Evolutionary conservation across 2,797 vertebrate genomes (phyloP).

Genomic region (Spondyliosoma cantharus): DNA sequence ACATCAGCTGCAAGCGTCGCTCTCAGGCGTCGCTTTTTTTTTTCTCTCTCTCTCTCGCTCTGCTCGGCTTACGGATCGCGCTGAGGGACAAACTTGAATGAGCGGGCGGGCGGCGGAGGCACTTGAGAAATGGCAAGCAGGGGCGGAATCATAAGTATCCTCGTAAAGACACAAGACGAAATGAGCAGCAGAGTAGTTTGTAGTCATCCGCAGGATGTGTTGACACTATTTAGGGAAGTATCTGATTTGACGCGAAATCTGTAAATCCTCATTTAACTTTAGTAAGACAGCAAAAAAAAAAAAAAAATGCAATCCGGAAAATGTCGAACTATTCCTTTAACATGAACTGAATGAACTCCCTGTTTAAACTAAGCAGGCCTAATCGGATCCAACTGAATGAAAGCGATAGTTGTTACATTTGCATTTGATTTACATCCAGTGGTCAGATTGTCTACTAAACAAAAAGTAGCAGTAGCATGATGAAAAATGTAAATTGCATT

Average conservation of each 20-base stretch:
- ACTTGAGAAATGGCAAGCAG: background rate
- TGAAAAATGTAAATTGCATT: too few relatives aligned
- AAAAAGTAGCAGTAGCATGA: too few relatives aligned
- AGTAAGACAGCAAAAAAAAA: background rate
- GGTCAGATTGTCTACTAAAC: background rate
- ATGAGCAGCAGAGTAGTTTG: background rate
- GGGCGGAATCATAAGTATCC: background rate
- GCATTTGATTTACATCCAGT: background rate
- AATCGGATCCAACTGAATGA: background rate
- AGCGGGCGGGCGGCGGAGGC: background rate
- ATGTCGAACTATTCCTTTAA: conserved; percentile 42
- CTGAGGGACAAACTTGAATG: conserved; percentile 69
- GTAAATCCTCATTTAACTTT: background rate
- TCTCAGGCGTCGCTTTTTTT: conserved; percentile 45
- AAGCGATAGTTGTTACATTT: background rate
- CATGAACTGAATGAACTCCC: conserved; percentile 26
- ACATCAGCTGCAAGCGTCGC: conserved; percentile 65
- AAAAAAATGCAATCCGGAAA: background rate
- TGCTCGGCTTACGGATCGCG: conserved; percentile 56
- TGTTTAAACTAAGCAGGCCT: too few relatives aligned
- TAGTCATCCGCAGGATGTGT: too few relatives aligned
- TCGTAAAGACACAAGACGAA: too few relatives aligned
- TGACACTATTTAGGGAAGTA: background rate
- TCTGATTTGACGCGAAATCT: background rate
- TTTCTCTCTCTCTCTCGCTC: background rate